Conservation (phyloP, 2,113 vertebrate species). For the Herpetotheres cachinnans region DNA sequence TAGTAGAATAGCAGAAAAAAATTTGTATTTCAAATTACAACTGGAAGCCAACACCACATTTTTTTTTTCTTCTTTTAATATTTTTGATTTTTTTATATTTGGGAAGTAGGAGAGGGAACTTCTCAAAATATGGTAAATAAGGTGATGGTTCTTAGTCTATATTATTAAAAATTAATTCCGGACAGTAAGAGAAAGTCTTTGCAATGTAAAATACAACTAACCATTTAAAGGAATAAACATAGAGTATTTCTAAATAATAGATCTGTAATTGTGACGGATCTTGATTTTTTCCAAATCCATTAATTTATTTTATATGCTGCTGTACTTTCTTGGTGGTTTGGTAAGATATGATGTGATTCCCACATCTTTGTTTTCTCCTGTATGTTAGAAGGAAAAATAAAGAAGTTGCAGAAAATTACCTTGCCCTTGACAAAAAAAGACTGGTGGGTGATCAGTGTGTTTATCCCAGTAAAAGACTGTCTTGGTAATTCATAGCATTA, state of each 20-base stretch:
- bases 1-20: not conserved
- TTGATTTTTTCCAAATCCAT: not conserved
- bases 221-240: not conserved
- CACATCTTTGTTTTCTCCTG: not conserved
- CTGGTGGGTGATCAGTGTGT: not conserved
- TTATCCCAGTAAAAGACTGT: not conserved
- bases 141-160: not conserved
- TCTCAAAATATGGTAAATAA: not conserved
- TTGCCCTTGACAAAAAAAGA: not conserved
- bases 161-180: not conserved
- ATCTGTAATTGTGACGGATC: not conserved
- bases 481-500: not conserved
- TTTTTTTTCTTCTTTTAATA: not conserved
- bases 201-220: not conserved
- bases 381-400: not conserved
- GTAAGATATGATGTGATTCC: not conserved
- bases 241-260: not conserved
- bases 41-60: not conserved
- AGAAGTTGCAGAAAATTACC: not conserved
- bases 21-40: not conserved
- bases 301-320: not conserved
- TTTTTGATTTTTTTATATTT: not conserved
- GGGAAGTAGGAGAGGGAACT: not conserved
- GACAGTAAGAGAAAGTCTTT: not conserved
- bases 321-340: not conserved